Base-by-base conservation (phyloP, 1,140 invertebrate genomes). In the Caenorhabditis brenneri region DNA sequence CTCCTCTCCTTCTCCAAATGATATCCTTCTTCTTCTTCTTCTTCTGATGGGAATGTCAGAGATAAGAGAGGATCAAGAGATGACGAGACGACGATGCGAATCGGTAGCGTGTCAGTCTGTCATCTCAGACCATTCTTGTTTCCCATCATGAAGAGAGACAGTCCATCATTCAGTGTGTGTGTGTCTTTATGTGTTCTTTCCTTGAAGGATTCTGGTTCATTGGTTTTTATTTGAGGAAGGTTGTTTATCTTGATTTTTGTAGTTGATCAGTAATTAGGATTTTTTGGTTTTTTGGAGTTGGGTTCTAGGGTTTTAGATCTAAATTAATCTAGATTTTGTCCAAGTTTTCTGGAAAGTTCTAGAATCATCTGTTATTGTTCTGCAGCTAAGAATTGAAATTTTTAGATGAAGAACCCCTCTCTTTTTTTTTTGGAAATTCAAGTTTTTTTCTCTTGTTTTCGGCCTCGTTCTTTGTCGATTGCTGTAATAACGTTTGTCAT, bases 51-150 rank as follows among this genome's bases (percentile, higher is more conserved):
- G 31, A 33, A 65, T 33, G 3, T 39, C 5, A 74, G 29, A 24
- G 65, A 74, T 27, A 5, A 19, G 4, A 42, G 42, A 9, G 19
- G 29, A 74, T 46, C 19, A 15, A 42, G 33, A 74, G 65, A 12
- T 12, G 22, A n/a, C 65, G 4, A 42, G 65, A 74, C 36, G n/a
- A 42, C 65, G 36, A 74, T 12, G 24, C 19, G 33, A 22, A 74
- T 42, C 65, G 65, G 36, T 36, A 74, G 65, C 65, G 65, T 74
- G 65, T 74, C 65, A 65, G 58, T 65, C 58, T 65, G 12, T 42
- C 36, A 74, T 42, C 33, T 74, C 33, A 42, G 65, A 46, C 65
- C 65, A 74, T 74, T 27, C 19, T 29, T 36, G 2, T 3, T n/a
- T 29, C 33, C 10, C 58, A 65, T 15, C 27, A 29, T 22, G 29